Base-by-base conservation (phyloP, 1,140 invertebrate species). In the Euschistus heros region DNA sequence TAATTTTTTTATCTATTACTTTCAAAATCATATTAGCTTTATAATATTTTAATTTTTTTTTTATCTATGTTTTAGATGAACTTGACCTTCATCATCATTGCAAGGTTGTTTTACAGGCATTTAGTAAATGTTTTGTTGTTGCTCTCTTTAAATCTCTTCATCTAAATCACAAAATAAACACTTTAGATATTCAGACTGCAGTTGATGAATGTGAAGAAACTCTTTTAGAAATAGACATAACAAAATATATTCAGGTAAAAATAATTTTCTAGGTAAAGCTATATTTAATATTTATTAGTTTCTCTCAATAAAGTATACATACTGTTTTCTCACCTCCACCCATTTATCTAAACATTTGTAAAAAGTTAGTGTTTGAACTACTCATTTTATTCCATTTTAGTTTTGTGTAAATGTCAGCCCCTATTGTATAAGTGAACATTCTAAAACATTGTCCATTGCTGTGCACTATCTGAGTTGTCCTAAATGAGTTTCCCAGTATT, bases 131-230 rank as follows among this genome's bases (percentile, higher is more conserved):
- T 61, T 88, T 86, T 73, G 84, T 87, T 0, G 77, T 81, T 30
- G 82, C 83, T 0, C 75, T 86, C 6, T 86, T 84, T 70, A 78
- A 81, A 67, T 82, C 83, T 13, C 73, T 89, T 47, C 82, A 85
- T 68, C 72, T 80, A 14, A 81, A 81, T 62, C 76, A 80, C 8
- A 75, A 77, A 27, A 73, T 89, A 6, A 80, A 83, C 68, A 76
- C 76, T 20, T 75, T 79, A 47, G 87, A 90, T 72, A 81, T 89
- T 70, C 82, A 88, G 67, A 79, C 82, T 20, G 86, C 86, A n/a
- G 83, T 90, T 42, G 82, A 86, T 71, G 82, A 88, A 68, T 89
- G 87, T 72, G 82, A 86, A 67, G 85, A 89, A 76, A 76, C 79
- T 20, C 74, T 84, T 1, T 76, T 86, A 37, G 85, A 89, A 72